Evolutionary conservation across 2,888 invertebrate species (phyloP).

Genomic region (Nomada flava): DNA sequence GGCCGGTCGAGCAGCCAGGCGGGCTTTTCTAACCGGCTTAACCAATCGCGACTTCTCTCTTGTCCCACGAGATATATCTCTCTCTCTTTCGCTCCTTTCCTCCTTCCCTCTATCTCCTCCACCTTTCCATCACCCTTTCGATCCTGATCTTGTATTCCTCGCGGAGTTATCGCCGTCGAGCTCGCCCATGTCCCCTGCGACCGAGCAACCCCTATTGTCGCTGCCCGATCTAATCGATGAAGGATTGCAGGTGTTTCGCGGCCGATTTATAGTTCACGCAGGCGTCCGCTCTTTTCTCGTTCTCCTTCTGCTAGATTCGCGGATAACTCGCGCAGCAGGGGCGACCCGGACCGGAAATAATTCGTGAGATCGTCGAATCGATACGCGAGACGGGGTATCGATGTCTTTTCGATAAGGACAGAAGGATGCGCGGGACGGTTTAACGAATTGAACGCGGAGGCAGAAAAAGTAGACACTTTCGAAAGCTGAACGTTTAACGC

Average conservation of each 20-base stretch:
- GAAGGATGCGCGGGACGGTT: background rate
- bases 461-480: constrained; percentile 54
- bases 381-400: too few relatives aligned
- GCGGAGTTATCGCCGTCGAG: constrained; percentile 33
- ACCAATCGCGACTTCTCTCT: constrained; percentile 77
- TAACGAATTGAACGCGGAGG: background rate
- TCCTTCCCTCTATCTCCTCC: constrained; percentile 12
- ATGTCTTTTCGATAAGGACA: background rate
- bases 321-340: too few relatives aligned
- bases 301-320: too few relatives aligned
- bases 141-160: constrained; percentile 33
- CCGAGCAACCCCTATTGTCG: background rate
- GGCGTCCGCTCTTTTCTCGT: too few relatives aligned
- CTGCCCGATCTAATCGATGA: too few relatives aligned
- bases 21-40: constrained; percentile 75
- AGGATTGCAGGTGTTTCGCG: too few relatives aligned
- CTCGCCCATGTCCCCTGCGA: constrained; percentile 26
- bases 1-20: constrained; percentile 77
- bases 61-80: constrained; percentile 64
- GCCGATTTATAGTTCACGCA: too few relatives aligned
- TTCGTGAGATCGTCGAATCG: too few relatives aligned
- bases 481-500: constrained; percentile 41
- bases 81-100: constrained; percentile 15
- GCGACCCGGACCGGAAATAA: too few relatives aligned
- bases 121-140: constrained; percentile 37